Conservation (phyloP, 2,888 invertebrate species). For the Mythimna pallens region DNA sequence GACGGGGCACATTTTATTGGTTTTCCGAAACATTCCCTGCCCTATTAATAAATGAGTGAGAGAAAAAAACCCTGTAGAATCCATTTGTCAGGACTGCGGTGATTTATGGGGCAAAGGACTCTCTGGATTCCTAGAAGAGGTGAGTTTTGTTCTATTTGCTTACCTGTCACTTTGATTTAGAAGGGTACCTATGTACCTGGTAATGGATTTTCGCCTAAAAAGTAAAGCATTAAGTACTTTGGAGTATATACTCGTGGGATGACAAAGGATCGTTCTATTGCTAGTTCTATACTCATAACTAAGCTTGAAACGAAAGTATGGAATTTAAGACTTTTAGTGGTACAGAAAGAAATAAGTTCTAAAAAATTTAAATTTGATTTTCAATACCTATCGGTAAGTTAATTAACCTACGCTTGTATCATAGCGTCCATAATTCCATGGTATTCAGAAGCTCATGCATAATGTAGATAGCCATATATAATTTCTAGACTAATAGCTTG, state of each 20-base stretch:
- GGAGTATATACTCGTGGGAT: constrained; percentile 10
- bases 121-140: constrained; percentile 88
- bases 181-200: constrained; percentile 71
- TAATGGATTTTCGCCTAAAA: constrained; percentile 59
- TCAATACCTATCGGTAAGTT: background rate
- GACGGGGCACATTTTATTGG: constrained; percentile 91
- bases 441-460: too few species aligned
- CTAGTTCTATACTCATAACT: too few species aligned
- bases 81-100: constrained; percentile 89
- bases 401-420: too few species aligned
- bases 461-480: background rate
- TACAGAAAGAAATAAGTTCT: background rate
- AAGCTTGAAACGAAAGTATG: background rate
- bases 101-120: constrained; percentile 89
- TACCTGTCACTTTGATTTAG: constrained; percentile 90
- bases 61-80: constrained; percentile 89
- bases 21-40: constrained; percentile 90
- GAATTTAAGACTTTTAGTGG: too few species aligned
- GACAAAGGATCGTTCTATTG: background rate
- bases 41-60: constrained; percentile 90
- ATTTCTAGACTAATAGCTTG: constrained; percentile 31
- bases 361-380: background rate
- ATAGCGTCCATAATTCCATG: too few species aligned
- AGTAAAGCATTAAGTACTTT: constrained; percentile 51
- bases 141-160: constrained; percentile 90